Evolutionary conservation across 2,797 vertebrate genomes (phyloP).

Genomic region (Carcharodon carcharias): DNA sequence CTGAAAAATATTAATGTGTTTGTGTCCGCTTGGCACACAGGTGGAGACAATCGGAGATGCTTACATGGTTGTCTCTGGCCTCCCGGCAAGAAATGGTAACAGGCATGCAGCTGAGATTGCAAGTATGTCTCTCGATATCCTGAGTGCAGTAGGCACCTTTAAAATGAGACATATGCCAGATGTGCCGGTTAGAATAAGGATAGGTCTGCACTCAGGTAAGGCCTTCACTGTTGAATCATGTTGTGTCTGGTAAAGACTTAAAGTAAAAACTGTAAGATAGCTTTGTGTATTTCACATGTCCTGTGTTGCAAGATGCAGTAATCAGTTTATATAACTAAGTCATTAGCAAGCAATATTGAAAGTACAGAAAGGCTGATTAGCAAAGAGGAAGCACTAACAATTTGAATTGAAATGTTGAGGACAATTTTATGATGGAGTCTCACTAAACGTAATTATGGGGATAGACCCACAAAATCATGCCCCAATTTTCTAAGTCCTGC

Average conservation of each 20-base stretch:
- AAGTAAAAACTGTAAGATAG: too few species aligned
- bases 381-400: neutral
- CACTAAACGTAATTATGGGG: neutral
- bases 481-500: neutral
- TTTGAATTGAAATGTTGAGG: neutral
- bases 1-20: neutral
- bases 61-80: conserved; percentile 85
- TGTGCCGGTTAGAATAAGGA: conserved; percentile 74
- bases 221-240: neutral
- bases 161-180: conserved; percentile 85
- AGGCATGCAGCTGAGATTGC: conserved; percentile 76
- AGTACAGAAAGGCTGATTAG: neutral
- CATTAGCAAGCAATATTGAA: neutral
- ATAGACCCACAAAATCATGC: neutral
- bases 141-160: conserved; percentile 78
- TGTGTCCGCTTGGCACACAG: conserved; percentile 44
- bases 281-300: neutral
- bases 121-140: conserved; percentile 83
- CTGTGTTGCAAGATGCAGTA: neutral
- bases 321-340: neutral
- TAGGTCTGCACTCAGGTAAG: conserved; percentile 78
- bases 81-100: conserved; percentile 72
- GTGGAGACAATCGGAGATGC: conserved; percentile 78
- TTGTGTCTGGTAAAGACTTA: neutral
- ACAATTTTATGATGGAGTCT: neutral